Conservation (phyloP, 2,888 invertebrate species). For the Liposcelis brunnea region DNA sequence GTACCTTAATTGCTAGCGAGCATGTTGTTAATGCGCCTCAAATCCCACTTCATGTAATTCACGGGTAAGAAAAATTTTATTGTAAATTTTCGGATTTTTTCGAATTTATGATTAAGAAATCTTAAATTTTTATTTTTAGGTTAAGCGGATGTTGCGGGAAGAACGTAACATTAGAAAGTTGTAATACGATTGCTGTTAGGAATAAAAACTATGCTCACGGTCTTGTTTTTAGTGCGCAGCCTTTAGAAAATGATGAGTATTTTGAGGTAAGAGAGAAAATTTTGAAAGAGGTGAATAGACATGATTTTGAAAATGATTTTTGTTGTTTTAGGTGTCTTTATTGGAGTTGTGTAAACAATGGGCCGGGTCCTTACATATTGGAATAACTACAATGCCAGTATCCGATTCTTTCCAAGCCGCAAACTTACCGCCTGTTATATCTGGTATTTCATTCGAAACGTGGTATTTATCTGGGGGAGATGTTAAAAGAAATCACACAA, state of each 20-base stretch:
- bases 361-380: slow-evolving; percentile 61
- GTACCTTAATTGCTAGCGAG: not conserved
- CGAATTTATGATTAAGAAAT: too few species aligned
- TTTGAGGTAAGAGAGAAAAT: slow-evolving; percentile 43
- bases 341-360: slow-evolving; percentile 41
- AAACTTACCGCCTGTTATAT: slow-evolving; percentile 44
- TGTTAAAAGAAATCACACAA: slow-evolving; percentile 45
- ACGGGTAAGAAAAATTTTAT: slow-evolving; percentile 24
- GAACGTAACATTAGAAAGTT: slow-evolving; percentile 48
- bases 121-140: slow-evolving; percentile 18
- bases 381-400: slow-evolving; percentile 39
- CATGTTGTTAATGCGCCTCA: not conserved
- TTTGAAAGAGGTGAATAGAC: too few species aligned
- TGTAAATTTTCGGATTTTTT: slow-evolving; percentile 41
- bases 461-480: slow-evolving; percentile 52
- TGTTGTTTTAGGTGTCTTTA: slow-evolving; percentile 31
- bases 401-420: slow-evolving; percentile 38
- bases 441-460: slow-evolving; percentile 47
- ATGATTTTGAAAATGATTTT: not conserved
- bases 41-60: slow-evolving; percentile 23
- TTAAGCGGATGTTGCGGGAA: slow-evolving; percentile 39
- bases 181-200: slow-evolving; percentile 46
- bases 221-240: slow-evolving; percentile 53
- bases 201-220: slow-evolving; percentile 37
- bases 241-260: slow-evolving; percentile 54